A percentile compares a stretch with the other conserved stretches of the same genome.
Conservation (phyloP, 2,888 invertebrate species). For the Serripes groenlandicus region DNA sequence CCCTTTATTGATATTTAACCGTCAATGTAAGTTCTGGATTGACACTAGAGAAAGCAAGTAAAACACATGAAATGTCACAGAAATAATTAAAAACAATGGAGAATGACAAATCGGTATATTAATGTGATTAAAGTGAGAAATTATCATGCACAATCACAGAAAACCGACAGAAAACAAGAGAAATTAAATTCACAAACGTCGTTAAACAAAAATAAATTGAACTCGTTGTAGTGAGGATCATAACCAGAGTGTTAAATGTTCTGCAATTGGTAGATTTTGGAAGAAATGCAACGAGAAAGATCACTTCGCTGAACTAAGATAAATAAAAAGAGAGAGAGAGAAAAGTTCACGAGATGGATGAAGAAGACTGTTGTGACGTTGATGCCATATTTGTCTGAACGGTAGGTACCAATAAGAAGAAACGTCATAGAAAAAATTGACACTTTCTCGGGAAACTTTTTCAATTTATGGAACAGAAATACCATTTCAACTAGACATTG, state of each 20-base stretch:
- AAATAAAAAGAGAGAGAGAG: too few species aligned
- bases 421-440: too few species aligned
- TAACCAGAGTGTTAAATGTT: too few species aligned
- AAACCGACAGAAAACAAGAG: too few species aligned
- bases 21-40: slow-evolving; percentile 51
- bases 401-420: neutral
- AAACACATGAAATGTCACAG: slow-evolving; percentile 35
- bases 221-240: slow-evolving; percentile 10
- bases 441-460: slow-evolving; percentile 19
- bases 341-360: slow-evolving; percentile 13
- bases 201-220: neutral
- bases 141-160: too few species aligned
- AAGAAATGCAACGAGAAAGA: slow-evolving; percentile 25
- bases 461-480: neutral
- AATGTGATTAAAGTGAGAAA: too few species aligned
- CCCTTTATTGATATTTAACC: too few species aligned
- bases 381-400: slow-evolving; percentile 32
- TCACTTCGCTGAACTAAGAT: slow-evolving; percentile 44
- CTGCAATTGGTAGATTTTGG: slow-evolving; percentile 42
- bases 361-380: slow-evolving; percentile 32
- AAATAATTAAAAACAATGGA: slow-evolving; percentile 28
- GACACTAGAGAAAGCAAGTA: slow-evolving; percentile 50
- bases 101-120: slow-evolving; percentile 38
- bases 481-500: slow-evolving; percentile 54
- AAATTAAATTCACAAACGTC: too few species aligned